Evolutionary conservation across 2,113 vertebrate genomes (phyloP).

Genomic region (Dascyllus trimaculatus): DNA sequence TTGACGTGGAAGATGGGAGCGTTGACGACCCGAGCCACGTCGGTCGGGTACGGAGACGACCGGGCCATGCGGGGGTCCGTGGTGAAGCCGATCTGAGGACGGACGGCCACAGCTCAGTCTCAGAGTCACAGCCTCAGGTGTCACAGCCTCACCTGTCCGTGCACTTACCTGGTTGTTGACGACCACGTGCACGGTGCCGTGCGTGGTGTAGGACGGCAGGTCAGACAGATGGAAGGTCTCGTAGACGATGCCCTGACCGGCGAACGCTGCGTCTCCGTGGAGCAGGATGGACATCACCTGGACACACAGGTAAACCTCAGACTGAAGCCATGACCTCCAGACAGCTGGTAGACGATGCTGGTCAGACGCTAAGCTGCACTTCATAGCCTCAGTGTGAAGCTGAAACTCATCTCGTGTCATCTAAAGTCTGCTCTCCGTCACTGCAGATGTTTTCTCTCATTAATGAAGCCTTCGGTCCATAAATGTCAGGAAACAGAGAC

Average conservation of each 20-base stretch:
- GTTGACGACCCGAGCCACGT: slow-evolving; percentile 96
- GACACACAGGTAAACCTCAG: background rate
- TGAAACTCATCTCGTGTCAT: no score
- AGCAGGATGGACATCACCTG: slow-evolving; percentile 98
- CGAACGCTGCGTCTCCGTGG: slow-evolving; percentile 96
- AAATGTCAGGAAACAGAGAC: no score
- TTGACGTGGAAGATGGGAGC: slow-evolving; percentile 99
- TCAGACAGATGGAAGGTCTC: slow-evolving; percentile 97
- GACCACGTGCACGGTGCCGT: slow-evolving; percentile 96
- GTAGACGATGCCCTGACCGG: slow-evolving; percentile 97
- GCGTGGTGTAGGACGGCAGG: slow-evolving; percentile 95
- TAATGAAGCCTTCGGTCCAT: no score
- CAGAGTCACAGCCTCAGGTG: no score
- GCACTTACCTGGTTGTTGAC: slow-evolving; percentile 95
- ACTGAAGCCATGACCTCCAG: no score
- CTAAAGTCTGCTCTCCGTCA: no score
- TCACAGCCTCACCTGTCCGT: no score
- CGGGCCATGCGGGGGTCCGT: slow-evolving; percentile 97
- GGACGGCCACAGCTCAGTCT: background rate
- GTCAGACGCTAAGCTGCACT: no score
- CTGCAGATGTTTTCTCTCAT: no score
- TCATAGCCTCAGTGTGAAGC: no score
- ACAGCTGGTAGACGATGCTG: no score
- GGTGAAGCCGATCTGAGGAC: slow-evolving; percentile 94
- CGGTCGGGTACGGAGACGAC: slow-evolving; percentile 95